Evolutionary conservation across 2,797 vertebrate species (phyloP), one percentile per base, ranked within the genome.

Genomic region (Rallus crepitans): DNA sequence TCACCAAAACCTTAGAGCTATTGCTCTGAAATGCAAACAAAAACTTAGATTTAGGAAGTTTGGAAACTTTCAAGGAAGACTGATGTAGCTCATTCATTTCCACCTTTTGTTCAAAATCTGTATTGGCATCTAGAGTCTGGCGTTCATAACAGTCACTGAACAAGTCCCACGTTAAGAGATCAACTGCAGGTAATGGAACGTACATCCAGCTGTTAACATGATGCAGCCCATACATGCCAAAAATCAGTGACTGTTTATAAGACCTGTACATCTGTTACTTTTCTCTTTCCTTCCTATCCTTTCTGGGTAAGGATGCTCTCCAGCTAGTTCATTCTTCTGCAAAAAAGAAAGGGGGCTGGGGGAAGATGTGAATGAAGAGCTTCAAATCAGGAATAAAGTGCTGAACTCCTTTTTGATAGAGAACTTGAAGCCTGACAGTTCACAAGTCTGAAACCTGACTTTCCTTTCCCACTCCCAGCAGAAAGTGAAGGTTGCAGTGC

Each of bases 181-280:
- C 45, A 81, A 63, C 45, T 66, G 52, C 82, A 93, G 72, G 81
- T 64, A 88, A 88, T 83, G 69, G 52, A 42, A 45, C 40, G 15
- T 40, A 12, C 4, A 69, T 57, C 47, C 93, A 78, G 69, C 61
- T 55, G 57, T 40, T 86, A 78, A 90, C 89, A 42, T 23, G 50
- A 53, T 35, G 69, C 73, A 88, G 77, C 30, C 76, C 65, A 78
- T 68, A 94, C 89, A 92, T 37, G 64, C 53, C 75, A 87, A 64
- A 65, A 28, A 82, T 50, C 28, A 76, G 47, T 17, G 65, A 75
- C 40, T 47, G 66, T 63, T 82, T 53, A 7, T 57, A 77, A 61
- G 68, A 71, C 50, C 47, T 78, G 15, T 75, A 48, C 45, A 39
- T 85, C 75, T 89, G 59, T 78, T 84, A 12, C 63, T 71, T 78